phyloP scores from a whole-genome alignment of 2,797 vertebrate genomes.

The Chromobotia macracanthus region DNA sequence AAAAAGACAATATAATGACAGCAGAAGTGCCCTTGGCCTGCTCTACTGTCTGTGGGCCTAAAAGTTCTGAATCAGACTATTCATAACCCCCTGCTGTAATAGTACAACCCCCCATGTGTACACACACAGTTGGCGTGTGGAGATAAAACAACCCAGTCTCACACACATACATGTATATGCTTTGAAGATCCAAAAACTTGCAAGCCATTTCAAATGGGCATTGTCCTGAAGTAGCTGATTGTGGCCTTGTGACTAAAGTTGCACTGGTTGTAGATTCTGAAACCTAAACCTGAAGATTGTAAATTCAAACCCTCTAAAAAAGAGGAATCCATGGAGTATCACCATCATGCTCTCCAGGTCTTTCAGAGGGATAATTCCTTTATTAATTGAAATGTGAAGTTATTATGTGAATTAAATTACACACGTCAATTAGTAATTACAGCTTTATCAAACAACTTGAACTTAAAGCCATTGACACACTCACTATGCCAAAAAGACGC shows the following conservation, averaged over 20 bases:
- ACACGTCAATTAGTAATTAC: background rate
- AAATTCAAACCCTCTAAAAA: too few relatives aligned
- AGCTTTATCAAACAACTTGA: background rate
- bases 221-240: too few relatives aligned
- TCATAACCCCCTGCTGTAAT: conserved; percentile 42
- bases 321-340: too few relatives aligned
- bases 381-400: too few relatives aligned
- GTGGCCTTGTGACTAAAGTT: too few relatives aligned
- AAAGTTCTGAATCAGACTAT: background rate
- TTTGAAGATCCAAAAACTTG: background rate
- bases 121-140: background rate
- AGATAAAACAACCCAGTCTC: background rate
- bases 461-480: background rate
- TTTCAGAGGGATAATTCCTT: too few relatives aligned
- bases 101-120: conserved; percentile 6
- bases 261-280: too few relatives aligned
- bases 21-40: conserved; percentile 8
- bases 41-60: conserved; percentile 34
- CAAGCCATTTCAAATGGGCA: too few relatives aligned
- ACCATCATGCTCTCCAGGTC: too few relatives aligned
- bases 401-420: background rate
- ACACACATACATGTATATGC: background rate
- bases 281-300: too few relatives aligned
- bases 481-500: conserved; percentile 1
- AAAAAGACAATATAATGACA: background rate